phyloP scores from a whole-genome alignment of 2,113 vertebrate species.

The Gasterosteus nipponicus region DNA sequence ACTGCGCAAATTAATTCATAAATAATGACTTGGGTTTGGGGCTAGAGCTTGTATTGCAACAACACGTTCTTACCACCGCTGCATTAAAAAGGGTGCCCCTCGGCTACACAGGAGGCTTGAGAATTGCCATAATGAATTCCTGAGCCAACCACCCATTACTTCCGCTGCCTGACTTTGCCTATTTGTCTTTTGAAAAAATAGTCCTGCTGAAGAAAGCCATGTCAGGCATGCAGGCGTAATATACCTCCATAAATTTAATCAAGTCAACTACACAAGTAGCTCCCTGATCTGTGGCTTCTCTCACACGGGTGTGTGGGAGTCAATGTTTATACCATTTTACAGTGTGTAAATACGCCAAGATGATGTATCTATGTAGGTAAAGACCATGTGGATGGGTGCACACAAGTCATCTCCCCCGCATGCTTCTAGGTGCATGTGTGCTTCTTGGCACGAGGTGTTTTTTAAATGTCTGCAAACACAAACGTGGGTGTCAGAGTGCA shows the following conservation, averaged over 20 bases:
- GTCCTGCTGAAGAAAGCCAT: constrained; percentile 69
- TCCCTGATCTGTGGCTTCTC: constrained; percentile 31
- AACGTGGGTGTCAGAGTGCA: constrained; percentile 53
- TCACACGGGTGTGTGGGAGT: constrained; percentile 21
- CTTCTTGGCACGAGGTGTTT: constrained; percentile 38
- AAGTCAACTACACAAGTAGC: constrained; percentile 44
- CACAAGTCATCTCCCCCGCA: constrained; percentile 14
- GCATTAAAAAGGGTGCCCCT: constrained; percentile 78
- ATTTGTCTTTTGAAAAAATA: constrained; percentile 74
- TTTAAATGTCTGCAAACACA: constrained; percentile 59
- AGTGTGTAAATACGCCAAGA: constrained; percentile 64
- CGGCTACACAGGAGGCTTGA: constrained; percentile 76
- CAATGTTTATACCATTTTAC: constrained; percentile 46
- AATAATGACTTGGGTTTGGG: constrained; percentile 80
- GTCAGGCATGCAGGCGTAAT: constrained; percentile 53
- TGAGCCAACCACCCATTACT: constrained; percentile 79
- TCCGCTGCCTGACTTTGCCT: constrained; percentile 76
- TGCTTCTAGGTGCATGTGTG: constrained; percentile 21
- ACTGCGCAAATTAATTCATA: constrained; percentile 82
- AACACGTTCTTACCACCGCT: constrained; percentile 74
- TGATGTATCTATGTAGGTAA: constrained; percentile 52
- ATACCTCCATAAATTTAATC: constrained; percentile 61
- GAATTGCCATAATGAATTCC: constrained; percentile 81
- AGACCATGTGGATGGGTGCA: constrained; percentile 48
- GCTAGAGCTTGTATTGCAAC: constrained; percentile 73